These are phyloP conservation scores for Sthenelais limicola DNA, from an alignment of 2,888 invertebrate genomes.

Conservation along the genomic window DNA sequence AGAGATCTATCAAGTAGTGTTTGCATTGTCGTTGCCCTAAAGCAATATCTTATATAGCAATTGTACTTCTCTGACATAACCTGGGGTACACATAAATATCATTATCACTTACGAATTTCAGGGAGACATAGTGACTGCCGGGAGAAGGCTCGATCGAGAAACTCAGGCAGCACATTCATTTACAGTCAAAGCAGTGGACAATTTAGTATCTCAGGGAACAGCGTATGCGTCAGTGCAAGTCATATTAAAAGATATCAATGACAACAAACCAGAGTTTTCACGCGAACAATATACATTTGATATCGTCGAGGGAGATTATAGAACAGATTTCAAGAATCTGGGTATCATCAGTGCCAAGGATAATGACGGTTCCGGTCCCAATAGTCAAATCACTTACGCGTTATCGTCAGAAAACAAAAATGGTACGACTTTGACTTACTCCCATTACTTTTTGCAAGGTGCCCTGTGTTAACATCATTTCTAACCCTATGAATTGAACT, in stretches of 20 bases:
- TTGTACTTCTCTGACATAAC: no score
- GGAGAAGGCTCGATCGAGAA: constrained; percentile 60
- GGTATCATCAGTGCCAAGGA: constrained; percentile 9
- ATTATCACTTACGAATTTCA: constrained; percentile 45
- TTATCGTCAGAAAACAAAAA: no score
- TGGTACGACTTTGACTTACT: no score
- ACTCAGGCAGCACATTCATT: constrained; percentile 53
- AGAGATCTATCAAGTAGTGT: no score
- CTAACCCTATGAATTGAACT: no score
- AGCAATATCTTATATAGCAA: no score
- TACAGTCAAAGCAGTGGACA: constrained; percentile 56
- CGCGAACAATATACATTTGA: constrained; percentile 23
- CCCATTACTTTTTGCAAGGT: no score
- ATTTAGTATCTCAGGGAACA: constrained; percentile 55
- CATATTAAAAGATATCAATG: constrained; percentile 31
- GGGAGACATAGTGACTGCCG: constrained; percentile 64
- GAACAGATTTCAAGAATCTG: background rate
- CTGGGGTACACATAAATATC: no score
- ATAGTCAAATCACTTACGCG: constrained; percentile 7
- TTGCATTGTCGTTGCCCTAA: no score
- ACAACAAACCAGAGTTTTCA: constrained; percentile 32
- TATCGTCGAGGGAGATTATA: constrained; percentile 31
- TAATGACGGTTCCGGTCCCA: constrained; percentile 6
- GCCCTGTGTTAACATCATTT: no score
- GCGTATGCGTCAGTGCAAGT: constrained; percentile 58